phyloP scores from a whole-genome alignment of 2,113 vertebrate genomes.

The Ahaetulla prasina region DNA sequence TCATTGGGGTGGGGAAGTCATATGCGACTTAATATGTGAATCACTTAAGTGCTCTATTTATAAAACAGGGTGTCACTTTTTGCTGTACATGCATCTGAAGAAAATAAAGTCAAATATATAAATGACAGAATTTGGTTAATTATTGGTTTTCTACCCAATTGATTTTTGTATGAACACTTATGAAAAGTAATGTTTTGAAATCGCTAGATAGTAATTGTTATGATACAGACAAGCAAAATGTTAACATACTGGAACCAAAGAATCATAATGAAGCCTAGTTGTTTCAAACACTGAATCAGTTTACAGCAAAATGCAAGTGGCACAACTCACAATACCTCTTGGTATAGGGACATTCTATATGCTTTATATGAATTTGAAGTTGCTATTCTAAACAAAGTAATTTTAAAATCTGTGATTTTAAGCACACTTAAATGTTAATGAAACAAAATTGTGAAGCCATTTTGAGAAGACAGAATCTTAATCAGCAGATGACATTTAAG shows the following conservation, averaged over 20 bases:
- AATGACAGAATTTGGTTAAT: neutral
- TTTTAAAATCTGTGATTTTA: neutral
- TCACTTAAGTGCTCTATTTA: slow-evolving; percentile 31
- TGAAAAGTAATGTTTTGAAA: neutral
- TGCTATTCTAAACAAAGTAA: neutral
- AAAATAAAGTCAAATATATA: slow-evolving; percentile 32
- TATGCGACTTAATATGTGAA: slow-evolving; percentile 20
- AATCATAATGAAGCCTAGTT: neutral
- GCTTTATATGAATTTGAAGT: neutral
- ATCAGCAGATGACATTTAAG: neutral
- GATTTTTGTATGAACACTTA: neutral
- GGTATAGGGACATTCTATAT: neutral
- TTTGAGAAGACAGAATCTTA: neutral
- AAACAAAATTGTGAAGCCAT: neutral
- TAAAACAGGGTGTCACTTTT: slow-evolving; percentile 16
- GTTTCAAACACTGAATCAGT: neutral
- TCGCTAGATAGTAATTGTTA: neutral
- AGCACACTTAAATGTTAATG: neutral
- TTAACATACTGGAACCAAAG: neutral
- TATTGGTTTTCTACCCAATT: neutral
- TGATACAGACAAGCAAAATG: neutral
- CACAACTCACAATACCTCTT: neutral
- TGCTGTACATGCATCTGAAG: neutral
- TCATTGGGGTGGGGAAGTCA: neutral
- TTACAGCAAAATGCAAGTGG: neutral